Evolutionary conservation across 2,888 invertebrate species (phyloP), one percentile per base, ranked within the genome.

Genomic region (Drosophila sordidula): DNA sequence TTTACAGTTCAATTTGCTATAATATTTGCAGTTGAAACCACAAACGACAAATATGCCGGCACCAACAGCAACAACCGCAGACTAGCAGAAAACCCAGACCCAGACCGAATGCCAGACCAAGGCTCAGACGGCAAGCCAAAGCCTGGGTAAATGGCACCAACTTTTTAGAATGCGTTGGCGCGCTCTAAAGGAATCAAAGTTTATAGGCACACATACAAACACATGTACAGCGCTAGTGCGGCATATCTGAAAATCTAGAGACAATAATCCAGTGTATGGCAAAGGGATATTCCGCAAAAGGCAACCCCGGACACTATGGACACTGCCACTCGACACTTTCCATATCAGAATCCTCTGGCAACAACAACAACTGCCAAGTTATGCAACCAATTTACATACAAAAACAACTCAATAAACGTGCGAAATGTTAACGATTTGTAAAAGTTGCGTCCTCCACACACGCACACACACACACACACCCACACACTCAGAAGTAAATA

Each of bases 361-460:
- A 49, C 42, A 74, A 62, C 70, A 65, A 62, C 70, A 65, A 78
- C 49, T 64, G 57, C 32, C 61, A 83, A 83, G 83, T 83, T 83
- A 87, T 83, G 87, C 82, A 81, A 80, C 80, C 80, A 87, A 85
- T 83, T 80, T 82, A 83, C 84, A 87, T 80, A 86, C 81, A 86
- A 88, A 86, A 88, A 89, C 86, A 87, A 89, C 89, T 87, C 89
- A 87, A 87, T 89, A 87, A 87, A 87, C 89, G 86, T 87, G 86
- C 78, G 88, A 87, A 87, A 87, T 87, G 85, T 87, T 82, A 89
- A 89, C 86, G 89, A 82, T 89, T 87, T 86, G 84, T 87, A 88
- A 75, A 84, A 83, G 84, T 83, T 79, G 76, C 70, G 56, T 78
- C 62, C 73, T 67, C 47, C 8, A 45, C 68, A 68, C 51, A 59